phyloP scores from a whole-genome alignment of 37 sponge, comb jelly and placozoan species.

The Theonella swinhoei region DNA sequence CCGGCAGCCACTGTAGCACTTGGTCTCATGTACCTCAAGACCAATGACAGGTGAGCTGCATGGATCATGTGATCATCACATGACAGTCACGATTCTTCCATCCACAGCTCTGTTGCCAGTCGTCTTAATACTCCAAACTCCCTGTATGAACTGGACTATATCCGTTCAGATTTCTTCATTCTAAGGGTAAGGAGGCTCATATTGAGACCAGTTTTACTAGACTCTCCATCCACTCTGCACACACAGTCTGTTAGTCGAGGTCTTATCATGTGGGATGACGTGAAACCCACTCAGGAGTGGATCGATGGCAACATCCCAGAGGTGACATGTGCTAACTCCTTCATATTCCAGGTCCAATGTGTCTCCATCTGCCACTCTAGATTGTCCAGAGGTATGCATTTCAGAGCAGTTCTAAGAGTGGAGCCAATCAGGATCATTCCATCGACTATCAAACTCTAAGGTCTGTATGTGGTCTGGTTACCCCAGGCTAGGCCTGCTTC shows the following conservation, averaged over 20 bases:
- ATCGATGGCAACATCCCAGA: constrained; percentile 70
- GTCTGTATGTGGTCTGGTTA: constrained; percentile 17
- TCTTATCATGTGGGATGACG: constrained; percentile 86
- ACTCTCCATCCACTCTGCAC: too few relatives aligned
- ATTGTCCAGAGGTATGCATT: constrained; percentile 36
- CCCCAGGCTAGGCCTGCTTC: too few relatives aligned
- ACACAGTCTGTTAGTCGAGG: constrained; percentile 20
- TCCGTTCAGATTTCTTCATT: constrained; percentile 85
- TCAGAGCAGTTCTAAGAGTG: background rate
- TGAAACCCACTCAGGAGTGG: constrained; percentile 82
- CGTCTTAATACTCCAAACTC: constrained; percentile 66
- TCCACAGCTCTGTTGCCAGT: constrained; percentile 54
- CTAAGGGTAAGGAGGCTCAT: constrained; percentile 61
- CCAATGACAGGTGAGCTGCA: constrained; percentile 57
- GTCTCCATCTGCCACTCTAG: too few relatives aligned
- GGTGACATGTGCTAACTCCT: too few relatives aligned
- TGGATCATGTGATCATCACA: constrained; percentile 1
- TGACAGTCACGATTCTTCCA: constrained; percentile 13
- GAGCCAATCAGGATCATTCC: too few relatives aligned
- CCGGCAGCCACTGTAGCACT: constrained; percentile 91
- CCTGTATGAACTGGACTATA: constrained; percentile 52
- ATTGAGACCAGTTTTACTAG: background rate
- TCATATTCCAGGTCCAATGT: too few relatives aligned
- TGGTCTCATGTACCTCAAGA: constrained; percentile 87
- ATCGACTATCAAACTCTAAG: constrained; percentile 56